phyloP scores from a whole-genome alignment of 1,140 invertebrate genomes.

The Xylocopa sonorina region DNA sequence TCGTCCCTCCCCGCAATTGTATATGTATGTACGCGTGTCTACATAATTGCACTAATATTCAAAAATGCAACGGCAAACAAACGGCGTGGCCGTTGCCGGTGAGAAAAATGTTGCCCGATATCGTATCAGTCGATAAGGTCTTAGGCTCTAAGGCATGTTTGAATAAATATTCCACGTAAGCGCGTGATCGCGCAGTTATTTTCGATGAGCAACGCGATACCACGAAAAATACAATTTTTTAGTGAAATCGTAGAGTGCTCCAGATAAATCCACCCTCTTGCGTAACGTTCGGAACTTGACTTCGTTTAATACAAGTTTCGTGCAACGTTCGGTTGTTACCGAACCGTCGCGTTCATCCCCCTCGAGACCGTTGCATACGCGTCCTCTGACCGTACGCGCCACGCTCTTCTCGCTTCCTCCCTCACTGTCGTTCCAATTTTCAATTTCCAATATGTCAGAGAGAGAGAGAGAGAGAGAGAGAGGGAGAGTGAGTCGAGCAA shows the following conservation, averaged over 20 bases:
- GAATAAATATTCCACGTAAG: constrained; percentile 69
- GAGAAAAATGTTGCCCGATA: constrained; percentile 55
- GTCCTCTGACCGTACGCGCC: too few species aligned
- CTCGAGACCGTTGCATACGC: not conserved
- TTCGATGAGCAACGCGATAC: constrained; percentile 54
- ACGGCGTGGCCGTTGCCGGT: not conserved
- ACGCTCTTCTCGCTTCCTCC: not conserved
- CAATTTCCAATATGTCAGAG: too few species aligned
- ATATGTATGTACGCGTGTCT: constrained; percentile 10
- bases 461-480: too few species aligned
- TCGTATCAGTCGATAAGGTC: constrained; percentile 66
- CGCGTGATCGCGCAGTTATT: constrained; percentile 61
- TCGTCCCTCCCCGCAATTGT: constrained; percentile 7
- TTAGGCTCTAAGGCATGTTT: constrained; percentile 59
- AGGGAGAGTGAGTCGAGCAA: too few species aligned
- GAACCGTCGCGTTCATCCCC: not conserved
- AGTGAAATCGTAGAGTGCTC: constrained; percentile 39
- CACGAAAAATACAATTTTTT: constrained; percentile 39
- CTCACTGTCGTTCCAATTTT: not conserved
- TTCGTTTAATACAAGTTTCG: not conserved
- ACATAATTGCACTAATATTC: constrained; percentile 60
- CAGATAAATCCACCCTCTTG: constrained; percentile 39
- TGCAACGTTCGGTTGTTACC: not conserved
- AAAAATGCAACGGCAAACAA: constrained; percentile 55
- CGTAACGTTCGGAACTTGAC: not conserved